Evolutionary conservation across 2,888 invertebrate species (phyloP).

Genomic region (Mamestra brassicae): DNA sequence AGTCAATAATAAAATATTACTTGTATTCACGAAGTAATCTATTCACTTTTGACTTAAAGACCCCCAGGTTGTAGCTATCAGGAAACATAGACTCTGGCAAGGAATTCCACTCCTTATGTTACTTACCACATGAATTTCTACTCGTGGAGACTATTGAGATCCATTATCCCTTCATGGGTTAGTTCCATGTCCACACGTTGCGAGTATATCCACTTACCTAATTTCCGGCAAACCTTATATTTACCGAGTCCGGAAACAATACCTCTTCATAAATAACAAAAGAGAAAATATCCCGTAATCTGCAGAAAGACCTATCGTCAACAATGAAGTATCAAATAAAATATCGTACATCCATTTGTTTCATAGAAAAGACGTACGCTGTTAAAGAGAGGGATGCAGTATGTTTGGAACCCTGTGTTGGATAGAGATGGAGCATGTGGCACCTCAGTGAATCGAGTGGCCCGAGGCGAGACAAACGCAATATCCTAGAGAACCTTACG

Average conservation of each 20-base stretch:
- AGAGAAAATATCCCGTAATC: conserved; percentile 40
- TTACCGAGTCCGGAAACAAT: conserved; percentile 41
- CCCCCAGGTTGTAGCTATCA: too few species aligned
- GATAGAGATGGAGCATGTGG: conserved; percentile 63
- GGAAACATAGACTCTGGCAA: too few species aligned
- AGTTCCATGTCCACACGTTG: not conserved
- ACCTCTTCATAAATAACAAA: conserved; percentile 38
- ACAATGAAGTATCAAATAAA: conserved; percentile 74
- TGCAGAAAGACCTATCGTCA: conserved; percentile 52
- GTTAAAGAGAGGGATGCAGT: conserved; percentile 56
- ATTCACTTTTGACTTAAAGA: too few species aligned
- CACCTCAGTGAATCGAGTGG: conserved; percentile 68
- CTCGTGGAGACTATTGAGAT: not conserved
- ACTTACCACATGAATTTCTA: not conserved
- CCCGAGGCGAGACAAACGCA: conserved; percentile 76
- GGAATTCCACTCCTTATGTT: not conserved
- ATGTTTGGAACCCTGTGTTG: conserved; percentile 39
- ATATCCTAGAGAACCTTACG: conserved; percentile 74
- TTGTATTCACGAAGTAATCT: too few species aligned
- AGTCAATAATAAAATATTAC: too few species aligned
- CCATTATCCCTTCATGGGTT: not conserved
- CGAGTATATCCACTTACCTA: conserved; percentile 28
- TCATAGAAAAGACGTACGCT: conserved; percentile 67
- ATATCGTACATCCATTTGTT: conserved; percentile 71
- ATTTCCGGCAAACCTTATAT: conserved; percentile 39